Conservation (phyloP, 92 coral and sea anemone species). For the Pocillopora meandrina region DNA sequence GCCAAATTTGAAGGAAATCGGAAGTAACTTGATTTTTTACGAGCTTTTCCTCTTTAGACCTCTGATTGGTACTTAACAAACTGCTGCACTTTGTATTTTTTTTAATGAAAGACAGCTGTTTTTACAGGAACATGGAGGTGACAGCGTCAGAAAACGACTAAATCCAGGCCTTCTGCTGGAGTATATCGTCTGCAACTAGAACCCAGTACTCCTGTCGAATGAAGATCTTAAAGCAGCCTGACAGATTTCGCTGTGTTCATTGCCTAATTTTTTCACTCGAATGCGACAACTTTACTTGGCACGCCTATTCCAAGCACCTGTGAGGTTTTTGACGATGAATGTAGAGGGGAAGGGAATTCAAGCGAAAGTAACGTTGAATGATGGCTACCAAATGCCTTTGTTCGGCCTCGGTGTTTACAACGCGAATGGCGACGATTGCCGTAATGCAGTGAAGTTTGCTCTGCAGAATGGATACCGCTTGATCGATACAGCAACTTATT, state of each 20-base stretch:
- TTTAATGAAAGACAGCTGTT: too few species aligned
- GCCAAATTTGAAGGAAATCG: too few species aligned
- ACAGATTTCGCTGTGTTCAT: not conserved
- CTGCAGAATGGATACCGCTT: slow-evolving; percentile 72
- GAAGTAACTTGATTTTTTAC: too few species aligned
- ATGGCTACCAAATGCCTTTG: slow-evolving; percentile 73
- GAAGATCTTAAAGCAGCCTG: not conserved
- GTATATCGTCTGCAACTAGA: not conserved
- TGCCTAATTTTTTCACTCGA: not conserved
- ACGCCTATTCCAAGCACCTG: not conserved
- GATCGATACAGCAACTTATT: slow-evolving; percentile 70
- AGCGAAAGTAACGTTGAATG: slow-evolving; percentile 52
- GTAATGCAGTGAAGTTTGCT: slow-evolving; percentile 42
- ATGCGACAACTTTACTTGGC: not conserved
- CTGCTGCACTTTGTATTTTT: too few species aligned
- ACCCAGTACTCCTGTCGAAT: not conserved
- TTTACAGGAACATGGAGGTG: too few species aligned
- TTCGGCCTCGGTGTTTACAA: slow-evolving; percentile 73
- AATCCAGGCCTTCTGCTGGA: too few species aligned
- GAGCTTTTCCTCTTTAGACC: too few species aligned
- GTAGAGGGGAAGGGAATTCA: slow-evolving; percentile 49
- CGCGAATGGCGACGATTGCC: slow-evolving; percentile 32
- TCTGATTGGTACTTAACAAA: too few species aligned
- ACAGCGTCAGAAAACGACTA: too few species aligned
- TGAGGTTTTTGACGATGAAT: slow-evolving; percentile 11